Evolutionary conservation across 1,140 invertebrate species (phyloP), one percentile per base, ranked within the genome.

Genomic region (Odontomachus brunneus): DNA sequence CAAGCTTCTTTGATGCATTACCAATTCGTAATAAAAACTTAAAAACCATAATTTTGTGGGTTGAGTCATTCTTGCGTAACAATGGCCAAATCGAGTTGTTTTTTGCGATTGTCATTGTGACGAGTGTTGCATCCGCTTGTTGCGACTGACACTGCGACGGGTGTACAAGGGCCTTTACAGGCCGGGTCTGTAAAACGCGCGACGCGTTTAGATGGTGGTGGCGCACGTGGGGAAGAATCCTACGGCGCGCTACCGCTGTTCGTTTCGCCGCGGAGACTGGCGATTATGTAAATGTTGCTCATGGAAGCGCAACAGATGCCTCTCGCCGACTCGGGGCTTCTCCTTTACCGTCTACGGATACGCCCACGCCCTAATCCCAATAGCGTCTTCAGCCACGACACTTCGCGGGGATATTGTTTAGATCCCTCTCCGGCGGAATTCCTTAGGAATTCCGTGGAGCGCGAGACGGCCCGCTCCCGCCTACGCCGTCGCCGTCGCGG

Each of bases 231-330:
- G 55, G 55, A 85, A 82, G 74, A 7, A 44, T 44, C 38, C 9
- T 44, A 44, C 38, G 38, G 73, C 81, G 73, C 62, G 15, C 65
- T 67, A 73, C 80, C 74, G 71, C 74, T 88, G 83, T 87, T 87
- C 88, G 85, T 85, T 84, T 85, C 63, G 44, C 71, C 11, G 72
- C 75, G 53, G 53, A 88, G 90, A 84, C 83, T 60, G 83, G 88
- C 92, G 92, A 93, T 93, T 93, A 93, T 93, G 93, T 91, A 93
- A 93, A 93, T 93, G 91, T 91, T 93, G 91, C 90, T 92, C 91
- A 91, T 89, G 91, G 91, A 93, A 89, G 92, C 92, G 93, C 93
- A 93, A 93, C 93, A 93, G 92, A 93, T 93, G 93, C 91, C 91
- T 92, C 84, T 88, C 80, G 33, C 59, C 63, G 44, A 53, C 84